Conservation (phyloP, 2,888 invertebrate genomes). For the Apoderus coryli region DNA sequence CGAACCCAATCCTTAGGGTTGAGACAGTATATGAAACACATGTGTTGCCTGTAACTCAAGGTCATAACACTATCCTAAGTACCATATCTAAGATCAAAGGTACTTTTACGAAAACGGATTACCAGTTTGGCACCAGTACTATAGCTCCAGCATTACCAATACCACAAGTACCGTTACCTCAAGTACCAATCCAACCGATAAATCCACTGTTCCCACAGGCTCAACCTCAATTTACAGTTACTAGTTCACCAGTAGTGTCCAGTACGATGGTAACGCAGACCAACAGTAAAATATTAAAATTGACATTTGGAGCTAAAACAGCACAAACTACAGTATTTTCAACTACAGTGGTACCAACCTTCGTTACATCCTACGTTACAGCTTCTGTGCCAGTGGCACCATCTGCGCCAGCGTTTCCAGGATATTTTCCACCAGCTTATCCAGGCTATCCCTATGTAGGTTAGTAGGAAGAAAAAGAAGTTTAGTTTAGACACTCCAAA, state of each 20-base stretch:
- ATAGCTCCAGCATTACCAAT: constrained; percentile 38
- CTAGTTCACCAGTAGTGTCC: constrained; percentile 66
- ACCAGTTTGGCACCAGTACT: constrained; percentile 60
- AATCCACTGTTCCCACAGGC: constrained; percentile 42
- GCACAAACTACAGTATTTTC: constrained; percentile 76
- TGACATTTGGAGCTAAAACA: constrained; percentile 84
- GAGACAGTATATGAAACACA: constrained; percentile 74
- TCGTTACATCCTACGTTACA: constrained; percentile 71
- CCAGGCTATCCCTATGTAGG: constrained; percentile 65
- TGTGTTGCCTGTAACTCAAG: constrained; percentile 63
- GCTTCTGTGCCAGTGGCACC: constrained; percentile 58
- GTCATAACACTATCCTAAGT: constrained; percentile 57
- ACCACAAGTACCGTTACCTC: constrained; percentile 22
- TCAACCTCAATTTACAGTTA: constrained; percentile 57
- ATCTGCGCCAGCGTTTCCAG: constrained; percentile 54
- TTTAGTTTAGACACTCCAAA: constrained; percentile 1
- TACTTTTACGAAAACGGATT: constrained; percentile 66
- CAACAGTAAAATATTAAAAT: constrained; percentile 65
- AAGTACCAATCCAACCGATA: constrained; percentile 29
- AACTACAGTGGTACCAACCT: constrained; percentile 68
- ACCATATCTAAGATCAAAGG: constrained; percentile 65
- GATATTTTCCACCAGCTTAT: constrained; percentile 63
- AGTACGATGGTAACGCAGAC: constrained; percentile 68
- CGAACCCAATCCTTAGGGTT: constrained; percentile 57
- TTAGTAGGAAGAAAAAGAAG: constrained; percentile 33